Base-by-base conservation (phyloP, 2,888 invertebrate genomes). In the Sarcophaga subvicina region DNA sequence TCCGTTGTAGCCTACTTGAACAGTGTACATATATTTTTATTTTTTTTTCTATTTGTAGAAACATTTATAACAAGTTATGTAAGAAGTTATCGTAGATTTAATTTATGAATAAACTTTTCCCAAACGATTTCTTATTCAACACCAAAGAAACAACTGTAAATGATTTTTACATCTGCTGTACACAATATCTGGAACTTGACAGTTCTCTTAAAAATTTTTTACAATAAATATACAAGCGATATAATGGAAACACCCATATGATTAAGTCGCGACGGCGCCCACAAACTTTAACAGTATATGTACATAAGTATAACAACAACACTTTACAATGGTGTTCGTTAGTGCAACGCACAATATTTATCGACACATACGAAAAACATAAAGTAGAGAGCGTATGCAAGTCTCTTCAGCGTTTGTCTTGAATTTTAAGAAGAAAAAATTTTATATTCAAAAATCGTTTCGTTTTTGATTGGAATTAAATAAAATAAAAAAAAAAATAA, bases 371-470 rank as follows among this genome's bases (percentile, higher is more conserved):
- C 54, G 69, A 63, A 73, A 69, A 78, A 86, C 72, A 86, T 22
- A 27, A 71, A 54, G 69, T 63, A 80, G 77, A 80, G 66, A 59
- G 54, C 71, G 71, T 67, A 62, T 49, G 79, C 76, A 80, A 66
- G 66, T 76, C 59, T 71, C 59, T 72, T 67, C 73, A 59, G 37
- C 49, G 12, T 69, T 80, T 69, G 63, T 54, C 22, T 70, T 75
- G 69, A 75, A 75, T 81, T 73, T 79, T 71, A 45, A 80, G 54
- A 86, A 73, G 73, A 83, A 83, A 49, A 59, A 49, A 72, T 83
- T 83, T 83, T 78, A 86, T 73, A 83, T 80, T 80, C 80, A 49
- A 76, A 78, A 73, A 80, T 83, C 78, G 83, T 83, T 73, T 83
- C 73, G 73, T 73, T 77, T 86, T 81, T 27, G 47, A 60, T 73